These are phyloP conservation scores for Sylvietta virens DNA, from an alignment of 2,113 vertebrate species.

Conservation along the genomic window DNA sequence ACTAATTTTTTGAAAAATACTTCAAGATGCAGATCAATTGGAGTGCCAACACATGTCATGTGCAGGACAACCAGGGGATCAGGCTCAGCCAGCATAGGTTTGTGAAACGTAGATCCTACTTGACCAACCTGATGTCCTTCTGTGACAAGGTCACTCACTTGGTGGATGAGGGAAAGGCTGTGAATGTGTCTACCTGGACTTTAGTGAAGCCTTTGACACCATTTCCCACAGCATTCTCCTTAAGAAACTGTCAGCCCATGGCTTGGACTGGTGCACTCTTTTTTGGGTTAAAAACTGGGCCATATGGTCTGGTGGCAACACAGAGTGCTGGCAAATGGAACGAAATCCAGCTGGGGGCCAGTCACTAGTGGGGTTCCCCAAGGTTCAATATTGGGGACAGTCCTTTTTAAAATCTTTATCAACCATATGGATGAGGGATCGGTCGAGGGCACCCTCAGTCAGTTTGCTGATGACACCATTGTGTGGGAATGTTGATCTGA, in stretches of 20 bases:
- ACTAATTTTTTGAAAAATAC: neutral
- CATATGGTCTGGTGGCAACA: neutral
- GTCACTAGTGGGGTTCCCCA: neutral
- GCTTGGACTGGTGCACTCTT: neutral
- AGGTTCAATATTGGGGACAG: rapidly evolving
- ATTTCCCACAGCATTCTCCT: neutral
- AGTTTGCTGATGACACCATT: neutral
- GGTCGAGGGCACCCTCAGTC: neutral
- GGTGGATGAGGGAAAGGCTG: neutral
- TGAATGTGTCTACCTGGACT: neutral
- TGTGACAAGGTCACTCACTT: neutral
- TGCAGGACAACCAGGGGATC: neutral
- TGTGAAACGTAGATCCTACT: neutral
- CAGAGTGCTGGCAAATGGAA: neutral
- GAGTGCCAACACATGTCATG: neutral
- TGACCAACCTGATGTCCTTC: neutral
- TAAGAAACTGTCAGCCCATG: neutral
- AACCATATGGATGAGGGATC: rapidly evolving
- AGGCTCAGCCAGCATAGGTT: neutral
- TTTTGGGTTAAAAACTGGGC: neutral
- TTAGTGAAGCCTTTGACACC: neutral
- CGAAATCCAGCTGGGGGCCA: neutral
- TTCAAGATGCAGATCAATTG: neutral
- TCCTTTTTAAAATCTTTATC: neutral
- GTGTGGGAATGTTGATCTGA: neutral